Percentiles rank a stretch among this genome's conserved stretches.
Evolutionary conservation across 2,888 invertebrate genomes (phyloP).

Genomic region (Parochlus steinenii): DNA sequence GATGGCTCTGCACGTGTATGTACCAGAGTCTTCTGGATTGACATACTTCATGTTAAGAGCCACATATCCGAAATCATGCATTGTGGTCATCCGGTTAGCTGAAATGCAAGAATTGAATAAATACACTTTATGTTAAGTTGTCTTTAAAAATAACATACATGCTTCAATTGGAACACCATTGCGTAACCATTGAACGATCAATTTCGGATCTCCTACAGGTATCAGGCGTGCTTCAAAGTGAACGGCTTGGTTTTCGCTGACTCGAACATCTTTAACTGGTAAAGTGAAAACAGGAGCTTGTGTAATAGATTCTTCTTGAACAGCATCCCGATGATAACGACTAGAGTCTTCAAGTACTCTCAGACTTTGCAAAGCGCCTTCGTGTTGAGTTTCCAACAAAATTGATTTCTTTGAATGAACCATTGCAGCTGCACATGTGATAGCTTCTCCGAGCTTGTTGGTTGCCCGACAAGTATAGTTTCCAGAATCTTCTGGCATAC

Average conservation of each 20-base stretch:
- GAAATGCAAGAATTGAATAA: slow-evolving; percentile 16
- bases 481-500: slow-evolving; percentile 91
- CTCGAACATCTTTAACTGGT: slow-evolving; percentile 71
- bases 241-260: slow-evolving; percentile 80
- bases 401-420: slow-evolving; percentile 76
- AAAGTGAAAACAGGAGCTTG: slow-evolving; percentile 87
- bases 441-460: slow-evolving; percentile 83
- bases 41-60: slow-evolving; percentile 88
- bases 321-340: slow-evolving; percentile 52
- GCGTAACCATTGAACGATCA: slow-evolving; percentile 86
- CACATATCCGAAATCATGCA: slow-evolving; percentile 97
- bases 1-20: slow-evolving; percentile 84
- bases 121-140: neutral
- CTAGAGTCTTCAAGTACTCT: slow-evolving; percentile 68
- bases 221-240: slow-evolving; percentile 89
- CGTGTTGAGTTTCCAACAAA: slow-evolving; percentile 75
- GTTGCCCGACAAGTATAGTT: slow-evolving; percentile 87
- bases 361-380: slow-evolving; percentile 64
- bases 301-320: slow-evolving; percentile 60
- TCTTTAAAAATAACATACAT: slow-evolving; percentile 37
- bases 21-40: slow-evolving; percentile 90
- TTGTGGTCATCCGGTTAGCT: slow-evolving; percentile 82
- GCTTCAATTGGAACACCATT: slow-evolving; percentile 85
- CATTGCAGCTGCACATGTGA: slow-evolving; percentile 73
- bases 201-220: slow-evolving; percentile 82